Conservation (phyloP, 2,888 invertebrate genomes). For the Hyposoter didymator region DNA sequence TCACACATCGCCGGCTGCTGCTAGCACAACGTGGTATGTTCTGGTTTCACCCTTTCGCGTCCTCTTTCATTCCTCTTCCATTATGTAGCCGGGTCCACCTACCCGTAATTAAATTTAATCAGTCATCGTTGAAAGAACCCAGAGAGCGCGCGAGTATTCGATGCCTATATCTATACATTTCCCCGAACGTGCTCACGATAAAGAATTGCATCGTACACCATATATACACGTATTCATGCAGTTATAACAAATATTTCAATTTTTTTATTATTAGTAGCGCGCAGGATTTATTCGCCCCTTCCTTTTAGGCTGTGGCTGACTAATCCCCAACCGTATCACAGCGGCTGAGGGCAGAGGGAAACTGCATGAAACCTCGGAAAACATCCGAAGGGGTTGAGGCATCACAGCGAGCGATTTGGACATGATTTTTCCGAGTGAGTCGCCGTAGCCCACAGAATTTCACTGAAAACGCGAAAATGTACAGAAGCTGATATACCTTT, state of each 20-base stretch:
- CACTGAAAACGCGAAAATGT: too few relatives aligned
- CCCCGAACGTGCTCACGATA: constrained; percentile 11
- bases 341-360: too few relatives aligned
- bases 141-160: constrained; percentile 19
- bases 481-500: too few relatives aligned
- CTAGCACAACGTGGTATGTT: constrained; percentile 46
- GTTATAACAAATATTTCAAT: not conserved
- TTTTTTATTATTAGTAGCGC: not conserved
- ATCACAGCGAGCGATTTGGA: too few relatives aligned
- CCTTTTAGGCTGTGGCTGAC: too few relatives aligned
- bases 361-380: too few relatives aligned
- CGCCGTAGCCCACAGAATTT: too few relatives aligned
- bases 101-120: constrained; percentile 68
- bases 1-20: constrained; percentile 65
- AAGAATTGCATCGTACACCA: not conserved
- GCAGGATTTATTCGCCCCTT: not conserved
- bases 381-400: too few relatives aligned
- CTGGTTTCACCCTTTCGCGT: constrained; percentile 42
- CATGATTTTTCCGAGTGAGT: too few relatives aligned
- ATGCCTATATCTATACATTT: not conserved
- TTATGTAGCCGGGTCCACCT: constrained; percentile 60
- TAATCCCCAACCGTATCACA: too few relatives aligned
- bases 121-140: constrained; percentile 67
- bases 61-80: constrained; percentile 55
- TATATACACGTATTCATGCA: not conserved